phyloP scores from a whole-genome alignment of 2,888 invertebrate species.

The Conchocele bisecta region DNA sequence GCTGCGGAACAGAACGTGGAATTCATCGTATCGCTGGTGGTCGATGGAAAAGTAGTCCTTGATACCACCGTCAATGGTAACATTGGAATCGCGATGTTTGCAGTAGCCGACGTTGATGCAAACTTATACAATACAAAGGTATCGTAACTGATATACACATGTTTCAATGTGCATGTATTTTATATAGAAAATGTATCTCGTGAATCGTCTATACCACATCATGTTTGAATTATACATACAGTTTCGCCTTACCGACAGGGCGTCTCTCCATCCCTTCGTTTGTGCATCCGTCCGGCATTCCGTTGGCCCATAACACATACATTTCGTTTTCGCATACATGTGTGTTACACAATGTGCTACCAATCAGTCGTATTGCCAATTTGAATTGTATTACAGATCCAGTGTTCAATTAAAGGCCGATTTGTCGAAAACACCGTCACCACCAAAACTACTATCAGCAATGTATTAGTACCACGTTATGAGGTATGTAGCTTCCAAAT shows the following conservation, averaged over 20 bases:
- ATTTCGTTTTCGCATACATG: too few species aligned
- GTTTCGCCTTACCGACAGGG: too few species aligned
- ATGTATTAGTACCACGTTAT: constrained; percentile 53
- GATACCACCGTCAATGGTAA: constrained; percentile 37
- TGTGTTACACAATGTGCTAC: too few species aligned
- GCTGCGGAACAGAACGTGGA: constrained; percentile 47
- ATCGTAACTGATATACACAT: not conserved
- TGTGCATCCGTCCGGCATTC: too few species aligned
- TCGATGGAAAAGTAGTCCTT: constrained; percentile 43
- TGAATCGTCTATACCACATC: too few species aligned
- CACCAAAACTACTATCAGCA: constrained; percentile 50
- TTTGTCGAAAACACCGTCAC: constrained; percentile 51
- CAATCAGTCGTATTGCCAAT: too few species aligned
- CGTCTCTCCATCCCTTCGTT: too few species aligned
- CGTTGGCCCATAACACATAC: too few species aligned
- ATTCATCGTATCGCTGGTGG: constrained; percentile 48
- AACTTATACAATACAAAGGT: constrained; percentile 60
- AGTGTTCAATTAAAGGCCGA: constrained; percentile 62
- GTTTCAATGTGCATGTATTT: not conserved
- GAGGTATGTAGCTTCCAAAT: constrained; percentile 37
- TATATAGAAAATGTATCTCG: too few species aligned
- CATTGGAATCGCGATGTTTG: constrained; percentile 47
- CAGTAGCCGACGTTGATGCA: constrained; percentile 54
- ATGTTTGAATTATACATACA: too few species aligned
- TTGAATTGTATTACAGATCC: constrained; percentile 56